Conservation (phyloP, 2,113 vertebrate species). For the Oplegnathus fasciatus region DNA sequence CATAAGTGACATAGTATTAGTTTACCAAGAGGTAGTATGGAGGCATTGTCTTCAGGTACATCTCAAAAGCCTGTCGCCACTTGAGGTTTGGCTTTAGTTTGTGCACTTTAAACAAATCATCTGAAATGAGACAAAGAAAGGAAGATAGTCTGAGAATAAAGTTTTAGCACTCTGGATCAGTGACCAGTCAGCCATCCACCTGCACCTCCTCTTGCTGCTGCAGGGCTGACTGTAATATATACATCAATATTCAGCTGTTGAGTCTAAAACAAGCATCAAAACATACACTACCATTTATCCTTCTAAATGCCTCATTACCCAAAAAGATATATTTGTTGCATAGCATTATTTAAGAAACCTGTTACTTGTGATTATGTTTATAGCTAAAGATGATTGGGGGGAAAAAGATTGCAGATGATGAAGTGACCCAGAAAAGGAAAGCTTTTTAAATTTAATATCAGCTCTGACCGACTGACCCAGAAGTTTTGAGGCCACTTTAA, state of each 20-base stretch:
- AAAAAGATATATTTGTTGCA: neutral
- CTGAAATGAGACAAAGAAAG: slow-evolving; percentile 79
- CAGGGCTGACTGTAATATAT: neutral
- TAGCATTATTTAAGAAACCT: neutral
- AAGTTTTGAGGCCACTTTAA: slow-evolving; percentile 12
- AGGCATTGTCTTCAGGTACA: slow-evolving; percentile 98
- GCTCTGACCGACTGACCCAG: slow-evolving; percentile 39
- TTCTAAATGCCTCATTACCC: neutral
- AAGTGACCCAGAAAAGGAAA: slow-evolving; percentile 23
- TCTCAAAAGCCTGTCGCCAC: slow-evolving; percentile 97
- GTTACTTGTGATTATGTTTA: slow-evolving; percentile 15
- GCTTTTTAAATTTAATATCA: slow-evolving; percentile 29
- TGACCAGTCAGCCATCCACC: neutral
- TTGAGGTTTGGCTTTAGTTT: slow-evolving; percentile 96
- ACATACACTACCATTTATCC: neutral
- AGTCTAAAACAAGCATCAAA: neutral
- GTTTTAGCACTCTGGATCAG: slow-evolving; percentile 11
- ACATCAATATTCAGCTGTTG: slow-evolving; percentile 6
- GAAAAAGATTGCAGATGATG: neutral
- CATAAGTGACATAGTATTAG: neutral
- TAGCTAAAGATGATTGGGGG: neutral
- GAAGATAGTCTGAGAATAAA: neutral
- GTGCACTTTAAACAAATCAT: slow-evolving; percentile 98
- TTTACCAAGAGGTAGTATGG: slow-evolving; percentile 96
- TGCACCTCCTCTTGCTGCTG: slow-evolving; percentile 13